Evolutionary conservation across 1,140 invertebrate genomes (phyloP), one percentile per base, ranked within the genome.

Genomic region (Aethina tumida): DNA sequence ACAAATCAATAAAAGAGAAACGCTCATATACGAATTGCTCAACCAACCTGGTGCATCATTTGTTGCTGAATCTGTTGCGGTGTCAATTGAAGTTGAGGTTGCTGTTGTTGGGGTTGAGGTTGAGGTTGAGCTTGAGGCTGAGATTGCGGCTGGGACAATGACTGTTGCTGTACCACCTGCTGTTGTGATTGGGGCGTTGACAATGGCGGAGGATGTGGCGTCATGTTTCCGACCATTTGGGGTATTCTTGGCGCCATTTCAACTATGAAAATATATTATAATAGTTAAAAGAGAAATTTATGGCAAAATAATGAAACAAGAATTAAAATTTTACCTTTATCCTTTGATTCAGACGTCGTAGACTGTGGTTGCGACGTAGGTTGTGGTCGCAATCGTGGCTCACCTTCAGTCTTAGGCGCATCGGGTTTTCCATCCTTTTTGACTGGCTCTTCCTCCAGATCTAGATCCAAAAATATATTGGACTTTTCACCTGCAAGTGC

Each of bases 401-500:
- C 31, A 38, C 25, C n/a, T 31, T 31, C 18, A 14, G 39, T 39
- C 40, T 36, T 30, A 16, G 29, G 13, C 17, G 29, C 22, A 21
- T 14, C 41, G 24, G 65, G 66, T 38, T 69, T 68, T 35, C 73
- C 70, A 5, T 73, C 70, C 7, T 73, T 73, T 43, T 73, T 72
- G 9, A 70, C 63, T 13, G 69, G 63, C 46, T 74, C 70, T 51
- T 86, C 82, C 42, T 83, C 81, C 27, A 86, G 67, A 59, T 87
- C 82, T 24, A 87, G 66, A 17, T 74, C 74, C 3, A 59, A 68
- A n/a, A n/a, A n/a, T 45, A 85, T 77, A 52, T 82, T 86, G 14
- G 79, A 80, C 47, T 79, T 81, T 35, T 77, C 77, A 34, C 74
- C 79, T 28, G 78, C 73, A 45, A 84, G 73, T 31, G 80, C 79